Conservation (phyloP, 2,113 vertebrate species). For the Euleptes europaea region DNA sequence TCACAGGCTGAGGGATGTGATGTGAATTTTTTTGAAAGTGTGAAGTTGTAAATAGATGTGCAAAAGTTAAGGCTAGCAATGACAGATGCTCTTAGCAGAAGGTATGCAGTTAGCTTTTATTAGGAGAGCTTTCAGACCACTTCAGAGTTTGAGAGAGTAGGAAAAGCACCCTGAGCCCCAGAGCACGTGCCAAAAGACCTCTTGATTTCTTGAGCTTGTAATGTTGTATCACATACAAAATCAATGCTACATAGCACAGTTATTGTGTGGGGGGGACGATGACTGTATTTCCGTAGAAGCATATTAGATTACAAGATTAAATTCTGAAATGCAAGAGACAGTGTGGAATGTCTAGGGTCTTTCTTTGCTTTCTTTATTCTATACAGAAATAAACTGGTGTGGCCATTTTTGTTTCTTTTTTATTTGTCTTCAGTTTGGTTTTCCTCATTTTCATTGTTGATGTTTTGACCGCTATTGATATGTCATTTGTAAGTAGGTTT, state of each 20-base stretch:
- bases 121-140: constrained; percentile 31
- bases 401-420: no score
- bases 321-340: neutral
- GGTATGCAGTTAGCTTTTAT: constrained; percentile 55
- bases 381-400: no score
- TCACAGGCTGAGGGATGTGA: constrained; percentile 57
- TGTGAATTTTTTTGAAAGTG: constrained; percentile 61
- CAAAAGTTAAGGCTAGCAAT: constrained; percentile 60
- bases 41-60: constrained; percentile 75
- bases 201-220: constrained; percentile 12
- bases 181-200: constrained; percentile 21
- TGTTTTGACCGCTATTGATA: no score
- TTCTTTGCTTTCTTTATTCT: no score
- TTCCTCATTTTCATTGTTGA: no score
- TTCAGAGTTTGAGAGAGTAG: constrained; percentile 26
- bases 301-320: neutral
- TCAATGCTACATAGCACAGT: neutral
- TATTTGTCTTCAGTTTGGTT: no score
- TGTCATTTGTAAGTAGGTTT: no score
- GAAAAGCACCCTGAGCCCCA: constrained; percentile 1
- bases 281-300: neutral
- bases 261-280: neutral
- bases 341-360: neutral
- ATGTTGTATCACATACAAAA: neutral
- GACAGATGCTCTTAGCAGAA: constrained; percentile 73